Evolutionary conservation across 1,140 invertebrate species (phyloP), one percentile per base, ranked within the genome.

Genomic region (Bombyx mandarina): DNA sequence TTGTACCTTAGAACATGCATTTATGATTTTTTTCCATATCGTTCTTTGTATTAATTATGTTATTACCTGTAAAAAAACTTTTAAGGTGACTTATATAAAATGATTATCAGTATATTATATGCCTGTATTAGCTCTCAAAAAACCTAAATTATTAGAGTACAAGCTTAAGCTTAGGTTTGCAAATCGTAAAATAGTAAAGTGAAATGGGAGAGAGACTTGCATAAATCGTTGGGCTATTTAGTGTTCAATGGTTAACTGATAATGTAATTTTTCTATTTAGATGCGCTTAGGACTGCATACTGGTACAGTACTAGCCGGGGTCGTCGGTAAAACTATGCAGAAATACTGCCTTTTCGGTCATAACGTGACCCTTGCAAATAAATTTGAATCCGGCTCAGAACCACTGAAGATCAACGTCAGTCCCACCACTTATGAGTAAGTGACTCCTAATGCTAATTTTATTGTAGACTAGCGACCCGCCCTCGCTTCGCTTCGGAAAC

Each of bases 231-330:
- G 26, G 2, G 4, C 26, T 5, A 35, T 18, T 35, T 50, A 50
- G 26, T 18, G 12, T 22, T 50, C 2, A 35, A 35, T 26, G 42
- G 10, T 47, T 45, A 46, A 8, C 45, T 55, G 10, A 26, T 43
- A 35, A 22, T 52, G 22, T 52, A 53, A 51, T 53, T 62, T 46
- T 60, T 53, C 42, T 56, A 43, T n/a, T 60, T 89, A 98, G 95
- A 98, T 98, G 96, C 89, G 97, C 43, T 98, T 98, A 67, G 97
- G 97, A 6, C 90, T 98, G 4, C 96, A 98, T 71, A 96, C 95
- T 4, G 96, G 95, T 0, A 95, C 95, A 12, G 95, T 97, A 0
- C 77, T 97, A 26, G 95, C 95, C 12, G 96, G 96, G 1, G 94
- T 97, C 1, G 96, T 97, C n/a, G 95, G 95, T 1, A 94, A 95